Percentiles rank a stretch among this genome's conserved stretches.
Evolutionary conservation across 64 coral and sea anemone genomes (phyloP).

Genomic region (Orbicella faveolata): DNA sequence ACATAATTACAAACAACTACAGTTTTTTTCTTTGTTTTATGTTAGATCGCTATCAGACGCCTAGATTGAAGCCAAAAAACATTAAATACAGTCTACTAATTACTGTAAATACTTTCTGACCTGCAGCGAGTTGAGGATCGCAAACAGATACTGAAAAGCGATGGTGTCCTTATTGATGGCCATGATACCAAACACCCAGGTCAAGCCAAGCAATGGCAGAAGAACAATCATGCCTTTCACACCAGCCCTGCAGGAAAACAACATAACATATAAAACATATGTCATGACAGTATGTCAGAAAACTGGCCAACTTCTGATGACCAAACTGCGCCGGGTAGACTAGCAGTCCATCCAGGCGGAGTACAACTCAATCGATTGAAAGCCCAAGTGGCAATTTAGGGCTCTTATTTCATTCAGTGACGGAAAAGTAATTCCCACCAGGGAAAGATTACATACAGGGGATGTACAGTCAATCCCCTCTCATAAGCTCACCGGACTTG

Average conservation of each 20-base stretch:
- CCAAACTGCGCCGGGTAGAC: too few relatives aligned
- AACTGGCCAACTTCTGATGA: too few relatives aligned
- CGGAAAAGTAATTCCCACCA: too few relatives aligned
- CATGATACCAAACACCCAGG: slow-evolving; percentile 91
- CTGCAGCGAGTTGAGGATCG: slow-evolving; percentile 96
- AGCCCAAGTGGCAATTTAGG: too few relatives aligned
- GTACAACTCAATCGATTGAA: too few relatives aligned
- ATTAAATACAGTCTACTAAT: background rate
- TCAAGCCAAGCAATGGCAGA: slow-evolving; percentile 82
- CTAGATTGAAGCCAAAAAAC: too few relatives aligned
- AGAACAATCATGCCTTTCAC: slow-evolving; percentile 88
- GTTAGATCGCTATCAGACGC: background rate
- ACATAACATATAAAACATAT: background rate
- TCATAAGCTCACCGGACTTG: slow-evolving; percentile 74
- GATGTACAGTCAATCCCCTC: too few relatives aligned
- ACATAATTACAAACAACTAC: too few relatives aligned
- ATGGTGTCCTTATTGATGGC: slow-evolving; percentile 89
- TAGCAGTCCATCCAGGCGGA: too few relatives aligned
- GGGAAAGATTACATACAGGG: too few relatives aligned
- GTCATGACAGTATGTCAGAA: too few relatives aligned
- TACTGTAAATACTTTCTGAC: slow-evolving; percentile 14
- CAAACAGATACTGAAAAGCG: slow-evolving; percentile 94
- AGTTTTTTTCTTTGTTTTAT: background rate
- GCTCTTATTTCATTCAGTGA: too few relatives aligned
- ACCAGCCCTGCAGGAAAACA: slow-evolving; percentile 64